Evolutionary conservation across 2,888 invertebrate genomes (phyloP), one percentile per base, ranked within the genome.

Genomic region (Fragum sueziense): DNA sequence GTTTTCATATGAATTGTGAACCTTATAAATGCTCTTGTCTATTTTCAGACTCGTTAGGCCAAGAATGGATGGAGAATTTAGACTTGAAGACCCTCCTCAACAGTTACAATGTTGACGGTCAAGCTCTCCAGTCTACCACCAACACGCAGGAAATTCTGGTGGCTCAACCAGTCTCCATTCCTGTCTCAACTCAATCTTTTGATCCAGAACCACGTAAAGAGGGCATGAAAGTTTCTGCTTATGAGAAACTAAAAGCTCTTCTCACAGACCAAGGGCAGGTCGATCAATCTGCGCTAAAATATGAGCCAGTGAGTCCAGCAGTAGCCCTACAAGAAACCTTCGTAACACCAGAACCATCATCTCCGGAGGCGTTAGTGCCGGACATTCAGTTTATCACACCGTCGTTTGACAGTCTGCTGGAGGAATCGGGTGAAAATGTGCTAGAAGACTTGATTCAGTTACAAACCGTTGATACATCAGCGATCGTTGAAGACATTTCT

Each of bases 31-130:
- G n/a, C n/a, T n/a, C n/a, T n/a, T 17, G 70, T 69, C 20, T 73
- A 31, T 51, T 82, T 87, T 72, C 85, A 90, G 90, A 88, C 82
- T 80, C 85, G 14, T 79, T 89, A 37, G 84, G 86, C 47, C 79
- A 80, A 54, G 88, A 87, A 31, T 90, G 90, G 90, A 90, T 90
- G 90, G 90, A 90, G 54, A 87, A 82, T 31, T 72, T 85, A 7
- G 88, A 88, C 70, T 47, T 90, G 37, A 73, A 79, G 25, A 80
- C 86, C 37, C 80, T 87, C 33, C 74, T 89, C 7, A 86, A 85
- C 20, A 47, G 47, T 14, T 47, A 47, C n/a, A 68, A 51, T 34
- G 51, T 62, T 41, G 62, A 61, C 29, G 54, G 34, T 33, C 67
- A 34, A 61, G 37, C 70, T 47, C 33, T 20, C 9, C 37, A 4